Conservation (phyloP, 2,113 vertebrate genomes). For the Pandion haliaetus region DNA sequence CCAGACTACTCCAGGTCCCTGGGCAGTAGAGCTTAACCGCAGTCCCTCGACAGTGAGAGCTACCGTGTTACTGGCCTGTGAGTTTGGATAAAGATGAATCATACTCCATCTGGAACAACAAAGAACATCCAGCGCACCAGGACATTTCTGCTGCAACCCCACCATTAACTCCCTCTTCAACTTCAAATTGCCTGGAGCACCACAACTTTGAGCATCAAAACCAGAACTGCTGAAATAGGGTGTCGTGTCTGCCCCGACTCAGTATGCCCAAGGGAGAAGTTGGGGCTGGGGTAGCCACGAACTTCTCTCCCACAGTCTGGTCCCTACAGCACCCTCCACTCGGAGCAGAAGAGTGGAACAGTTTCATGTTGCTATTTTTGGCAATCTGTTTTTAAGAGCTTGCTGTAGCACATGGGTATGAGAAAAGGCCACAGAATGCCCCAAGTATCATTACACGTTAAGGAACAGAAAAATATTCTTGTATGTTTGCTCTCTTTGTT, state of each 20-base stretch:
- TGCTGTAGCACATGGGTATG: background rate
- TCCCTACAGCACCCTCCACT: background rate
- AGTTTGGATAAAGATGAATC: background rate
- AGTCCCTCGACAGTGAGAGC: accelerated
- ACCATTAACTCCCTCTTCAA: background rate
- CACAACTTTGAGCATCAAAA: background rate
- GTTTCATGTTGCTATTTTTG: background rate
- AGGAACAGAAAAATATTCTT: background rate
- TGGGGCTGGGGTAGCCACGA: background rate
- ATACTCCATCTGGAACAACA: background rate
- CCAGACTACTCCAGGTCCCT: background rate
- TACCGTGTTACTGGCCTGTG: background rate
- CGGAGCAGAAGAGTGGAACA: background rate
- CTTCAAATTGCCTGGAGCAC: background rate
- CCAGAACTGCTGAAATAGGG: background rate
- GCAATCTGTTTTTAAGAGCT: background rate
- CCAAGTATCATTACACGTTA: background rate
- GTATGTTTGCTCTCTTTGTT: background rate
- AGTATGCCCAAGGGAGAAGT: background rate
- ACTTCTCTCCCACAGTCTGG: background rate
- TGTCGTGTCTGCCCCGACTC: background rate
- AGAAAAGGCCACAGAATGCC: background rate
- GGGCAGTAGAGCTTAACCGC: background rate
- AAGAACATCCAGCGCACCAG: background rate
- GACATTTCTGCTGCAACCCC: background rate